phyloP scores from a whole-genome alignment of 1,140 invertebrate genomes.

The Drosophila subobscura region DNA sequence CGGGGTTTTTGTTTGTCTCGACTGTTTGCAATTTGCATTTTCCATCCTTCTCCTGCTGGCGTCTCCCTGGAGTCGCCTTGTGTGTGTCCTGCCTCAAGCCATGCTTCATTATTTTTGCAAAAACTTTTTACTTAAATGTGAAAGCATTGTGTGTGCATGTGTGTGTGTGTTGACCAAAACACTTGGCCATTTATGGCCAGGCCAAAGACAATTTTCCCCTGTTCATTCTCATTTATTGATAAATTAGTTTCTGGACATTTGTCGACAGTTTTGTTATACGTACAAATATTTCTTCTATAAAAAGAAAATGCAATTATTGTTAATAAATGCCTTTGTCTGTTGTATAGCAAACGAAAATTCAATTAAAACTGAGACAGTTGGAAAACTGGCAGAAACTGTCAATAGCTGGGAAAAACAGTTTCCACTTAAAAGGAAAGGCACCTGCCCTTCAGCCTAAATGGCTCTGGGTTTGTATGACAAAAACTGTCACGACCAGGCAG shows the following conservation, averaged over 20 bases:
- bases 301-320: slow-evolving; percentile 77
- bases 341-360: slow-evolving; percentile 54
- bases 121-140: slow-evolving; percentile 64
- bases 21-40: slow-evolving; percentile 65
- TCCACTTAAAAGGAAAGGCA: slow-evolving; percentile 14
- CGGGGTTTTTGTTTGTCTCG: slow-evolving; percentile 62
- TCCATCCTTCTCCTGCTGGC: slow-evolving; percentile 7
- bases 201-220: slow-evolving; percentile 44
- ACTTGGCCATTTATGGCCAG: slow-evolving; percentile 58
- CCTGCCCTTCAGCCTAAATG: slow-evolving; percentile 45
- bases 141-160: neutral
- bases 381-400: slow-evolving; percentile 49
- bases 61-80: slow-evolving; percentile 10
- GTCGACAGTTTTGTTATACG: slow-evolving; percentile 62
- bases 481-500: slow-evolving; percentile 66
- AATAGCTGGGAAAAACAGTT: slow-evolving; percentile 41
- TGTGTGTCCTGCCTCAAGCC: slow-evolving; percentile 46
- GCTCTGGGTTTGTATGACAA: slow-evolving; percentile 63
- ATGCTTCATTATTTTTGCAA: slow-evolving; percentile 80
- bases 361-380: slow-evolving; percentile 70
- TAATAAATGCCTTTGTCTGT: slow-evolving; percentile 70
- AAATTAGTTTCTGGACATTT: slow-evolving; percentile 78
- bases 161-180: slow-evolving; percentile 43
- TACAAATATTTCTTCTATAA: neutral
- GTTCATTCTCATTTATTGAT: slow-evolving; percentile 60